These are phyloP conservation scores for Epinephelus coioides DNA, from an alignment of 2,797 vertebrate species.

Conservation along the genomic window DNA sequence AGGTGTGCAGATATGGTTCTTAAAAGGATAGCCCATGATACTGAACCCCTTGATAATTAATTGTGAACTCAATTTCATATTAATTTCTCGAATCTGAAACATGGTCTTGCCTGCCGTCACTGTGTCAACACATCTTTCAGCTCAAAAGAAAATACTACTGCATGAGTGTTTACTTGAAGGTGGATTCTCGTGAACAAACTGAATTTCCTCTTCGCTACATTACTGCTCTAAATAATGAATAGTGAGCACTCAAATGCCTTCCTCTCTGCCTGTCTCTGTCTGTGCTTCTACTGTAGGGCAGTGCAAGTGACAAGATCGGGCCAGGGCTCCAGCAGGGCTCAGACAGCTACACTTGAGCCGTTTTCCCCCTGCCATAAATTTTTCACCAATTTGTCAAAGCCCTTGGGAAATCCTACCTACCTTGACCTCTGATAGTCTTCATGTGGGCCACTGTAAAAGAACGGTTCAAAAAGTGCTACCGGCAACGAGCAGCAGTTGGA, in stretches of 20 bases:
- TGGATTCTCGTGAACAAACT: slow-evolving; percentile 17
- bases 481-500: slow-evolving; percentile 21
- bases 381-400: slow-evolving; percentile 73
- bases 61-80: not conserved
- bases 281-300: slow-evolving; percentile 27
- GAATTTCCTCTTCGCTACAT: slow-evolving; percentile 20
- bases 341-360: slow-evolving; percentile 53
- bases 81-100: not conserved
- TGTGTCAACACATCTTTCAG: not conserved
- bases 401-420: slow-evolving; percentile 42
- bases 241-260: slow-evolving; percentile 8
- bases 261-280: slow-evolving; percentile 17
- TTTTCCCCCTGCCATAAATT: slow-evolving; percentile 55
- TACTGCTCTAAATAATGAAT: slow-evolving; percentile 55
- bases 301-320: slow-evolving; percentile 35
- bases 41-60: slow-evolving; percentile 10
- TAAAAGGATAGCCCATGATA: not conserved
- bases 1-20: slow-evolving; percentile 1
- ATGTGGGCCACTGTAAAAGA: not conserved
- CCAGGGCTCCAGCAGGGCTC: slow-evolving; percentile 2
- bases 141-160: not conserved
- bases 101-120: not conserved
- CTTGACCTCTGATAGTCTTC: slow-evolving; percentile 39
- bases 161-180: slow-evolving; percentile 9
- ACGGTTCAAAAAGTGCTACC: slow-evolving; percentile 36